phyloP scores from a whole-genome alignment of 2,888 invertebrate species.

The Yponomeuta sedellus region DNA sequence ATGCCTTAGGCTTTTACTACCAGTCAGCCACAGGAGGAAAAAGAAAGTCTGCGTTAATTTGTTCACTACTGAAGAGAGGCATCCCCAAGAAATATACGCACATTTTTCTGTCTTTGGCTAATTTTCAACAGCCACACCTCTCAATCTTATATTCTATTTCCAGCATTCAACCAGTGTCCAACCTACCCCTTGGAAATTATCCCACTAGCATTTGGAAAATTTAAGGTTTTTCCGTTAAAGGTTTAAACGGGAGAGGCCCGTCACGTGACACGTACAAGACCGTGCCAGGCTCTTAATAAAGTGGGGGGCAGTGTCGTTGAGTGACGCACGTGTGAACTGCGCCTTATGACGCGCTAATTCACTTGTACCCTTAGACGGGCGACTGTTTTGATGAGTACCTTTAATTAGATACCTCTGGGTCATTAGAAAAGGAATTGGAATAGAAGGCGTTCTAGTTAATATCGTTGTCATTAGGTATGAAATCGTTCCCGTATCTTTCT shows the following conservation, averaged over 20 bases:
- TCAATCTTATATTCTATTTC: too few relatives aligned
- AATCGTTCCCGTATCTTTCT: background rate
- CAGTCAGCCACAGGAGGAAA: too few relatives aligned
- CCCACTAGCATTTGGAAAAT: too few relatives aligned
- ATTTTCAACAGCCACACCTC: too few relatives aligned
- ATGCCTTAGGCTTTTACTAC: too few relatives aligned
- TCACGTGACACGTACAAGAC: conserved; percentile 15
- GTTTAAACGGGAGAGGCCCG: background rate
- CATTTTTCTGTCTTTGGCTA: too few relatives aligned
- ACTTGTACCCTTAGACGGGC: conserved; percentile 2
- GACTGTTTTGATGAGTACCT: background rate
- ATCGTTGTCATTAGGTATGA: background rate
- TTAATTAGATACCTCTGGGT: background rate
- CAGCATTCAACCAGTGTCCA: too few relatives aligned
- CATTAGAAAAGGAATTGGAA: background rate
- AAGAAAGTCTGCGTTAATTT: too few relatives aligned
- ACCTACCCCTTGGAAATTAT: too few relatives aligned
- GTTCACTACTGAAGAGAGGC: too few relatives aligned
- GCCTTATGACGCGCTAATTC: conserved; percentile 31
- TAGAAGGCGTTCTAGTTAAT: too few relatives aligned
- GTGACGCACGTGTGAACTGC: conserved; percentile 32
- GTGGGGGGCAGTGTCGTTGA: conserved; percentile 17
- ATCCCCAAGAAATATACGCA: too few relatives aligned
- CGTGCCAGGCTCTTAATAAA: conserved; percentile 24
- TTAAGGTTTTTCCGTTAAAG: background rate